Conservation (phyloP, 2,797 vertebrate genomes). For the Parauchenoglanis ngamensis region DNA sequence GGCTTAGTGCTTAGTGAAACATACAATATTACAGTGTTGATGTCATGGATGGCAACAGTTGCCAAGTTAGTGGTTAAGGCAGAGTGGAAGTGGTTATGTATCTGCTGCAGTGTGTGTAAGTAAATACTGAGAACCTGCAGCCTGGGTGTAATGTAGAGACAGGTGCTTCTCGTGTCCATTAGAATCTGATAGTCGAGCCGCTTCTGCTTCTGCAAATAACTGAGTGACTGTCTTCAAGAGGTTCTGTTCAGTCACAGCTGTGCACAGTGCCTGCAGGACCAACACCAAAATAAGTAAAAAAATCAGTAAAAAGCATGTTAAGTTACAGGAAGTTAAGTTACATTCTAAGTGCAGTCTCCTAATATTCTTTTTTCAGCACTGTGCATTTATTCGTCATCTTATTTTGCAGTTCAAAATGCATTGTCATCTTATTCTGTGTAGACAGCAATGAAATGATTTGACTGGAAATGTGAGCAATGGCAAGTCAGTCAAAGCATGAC, state of each 20-base stretch:
- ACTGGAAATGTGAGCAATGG: not conserved
- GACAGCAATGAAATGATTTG: not conserved
- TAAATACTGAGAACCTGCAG: slow-evolving; percentile 63
- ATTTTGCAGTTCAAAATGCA: slow-evolving; percentile 41
- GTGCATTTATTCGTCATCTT: slow-evolving; percentile 30
- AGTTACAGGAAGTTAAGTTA: slow-evolving; percentile 30
- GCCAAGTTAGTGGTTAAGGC: not conserved
- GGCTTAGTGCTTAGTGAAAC: not conserved
- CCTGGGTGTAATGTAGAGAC: slow-evolving; percentile 42
- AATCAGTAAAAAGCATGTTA: slow-evolving; percentile 46
- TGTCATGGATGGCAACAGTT: not conserved
- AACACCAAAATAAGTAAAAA: slow-evolving; percentile 32
- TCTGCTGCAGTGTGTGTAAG: not conserved
- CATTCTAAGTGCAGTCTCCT: not conserved
- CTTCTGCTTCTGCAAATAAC: slow-evolving; percentile 84
- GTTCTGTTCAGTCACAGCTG: slow-evolving; percentile 85
- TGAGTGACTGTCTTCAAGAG: slow-evolving; percentile 88
- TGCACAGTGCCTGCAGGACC: slow-evolving; percentile 78
- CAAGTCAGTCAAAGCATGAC: slow-evolving; percentile 31
- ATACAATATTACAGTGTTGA: not conserved
- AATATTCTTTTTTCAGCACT: not conserved
- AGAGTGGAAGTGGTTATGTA: not conserved
- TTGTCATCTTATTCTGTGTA: not conserved
- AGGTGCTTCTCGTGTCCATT: slow-evolving; percentile 60
- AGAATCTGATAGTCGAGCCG: slow-evolving; percentile 52